Conservation (phyloP, 2,888 invertebrate species). For the Nomada flava region DNA sequence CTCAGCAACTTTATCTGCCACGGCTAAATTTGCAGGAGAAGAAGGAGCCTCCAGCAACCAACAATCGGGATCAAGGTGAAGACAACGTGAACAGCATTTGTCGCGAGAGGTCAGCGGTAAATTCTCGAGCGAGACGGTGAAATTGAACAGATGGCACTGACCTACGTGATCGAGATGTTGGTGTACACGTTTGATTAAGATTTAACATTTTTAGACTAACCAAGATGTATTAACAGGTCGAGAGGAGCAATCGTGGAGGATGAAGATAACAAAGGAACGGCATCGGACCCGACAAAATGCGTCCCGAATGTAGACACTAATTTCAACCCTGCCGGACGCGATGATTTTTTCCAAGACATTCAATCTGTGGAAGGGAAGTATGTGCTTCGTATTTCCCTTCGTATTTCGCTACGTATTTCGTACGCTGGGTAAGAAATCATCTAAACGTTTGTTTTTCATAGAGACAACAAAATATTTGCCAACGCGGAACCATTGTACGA, state of each 20-base stretch:
- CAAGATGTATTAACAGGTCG: conserved; percentile 33
- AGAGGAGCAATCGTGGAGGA: not conserved
- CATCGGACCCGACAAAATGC: conserved; percentile 40
- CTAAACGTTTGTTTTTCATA: not conserved
- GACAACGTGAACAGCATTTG: conserved; percentile 43
- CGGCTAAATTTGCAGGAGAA: not conserved
- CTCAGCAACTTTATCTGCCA: conserved; percentile 3
- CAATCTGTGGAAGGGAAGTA: conserved; percentile 47
- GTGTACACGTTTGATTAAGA: not conserved
- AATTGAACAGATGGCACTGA: conserved; percentile 30
- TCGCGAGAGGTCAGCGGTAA: conserved; percentile 47
- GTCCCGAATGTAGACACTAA: conserved; percentile 29
- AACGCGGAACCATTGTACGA: conserved; percentile 55
- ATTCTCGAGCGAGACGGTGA: conserved; percentile 28
- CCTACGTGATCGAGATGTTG: conserved; percentile 15
- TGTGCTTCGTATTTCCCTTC: not conserved
- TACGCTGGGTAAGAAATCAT: no score
- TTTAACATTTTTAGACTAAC: not conserved
- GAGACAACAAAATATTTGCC: conserved; percentile 8
- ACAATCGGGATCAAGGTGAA: conserved; percentile 51
- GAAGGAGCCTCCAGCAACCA: conserved; percentile 22
- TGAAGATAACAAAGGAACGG: not conserved
- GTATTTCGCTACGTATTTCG: no score
- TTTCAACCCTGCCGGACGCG: conserved; percentile 33
- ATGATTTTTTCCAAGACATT: conserved; percentile 44